Evolutionary conservation across 2,888 invertebrate genomes (phyloP).

Genomic region (Athalia cordata): DNA sequence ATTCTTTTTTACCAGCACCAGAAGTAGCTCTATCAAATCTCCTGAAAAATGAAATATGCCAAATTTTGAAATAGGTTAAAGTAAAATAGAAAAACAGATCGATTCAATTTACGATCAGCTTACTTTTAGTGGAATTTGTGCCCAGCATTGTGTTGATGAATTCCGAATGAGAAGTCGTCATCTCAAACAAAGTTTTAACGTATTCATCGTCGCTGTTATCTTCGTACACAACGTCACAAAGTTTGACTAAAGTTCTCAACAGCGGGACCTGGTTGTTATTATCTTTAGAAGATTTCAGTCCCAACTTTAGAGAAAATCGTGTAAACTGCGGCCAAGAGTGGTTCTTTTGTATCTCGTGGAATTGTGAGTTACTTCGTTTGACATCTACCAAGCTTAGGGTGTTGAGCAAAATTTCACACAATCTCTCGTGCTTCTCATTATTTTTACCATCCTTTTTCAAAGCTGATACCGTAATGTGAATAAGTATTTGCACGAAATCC

Average conservation of each 20-base stretch:
- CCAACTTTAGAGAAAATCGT: constrained; percentile 79
- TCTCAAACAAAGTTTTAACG: constrained; percentile 79
- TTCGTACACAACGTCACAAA: constrained; percentile 77
- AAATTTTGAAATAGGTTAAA: not conserved
- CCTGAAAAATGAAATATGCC: constrained; percentile 72
- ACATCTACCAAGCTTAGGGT: constrained; percentile 56
- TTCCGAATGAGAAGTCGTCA: constrained; percentile 86
- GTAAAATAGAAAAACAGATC: constrained; percentile 24
- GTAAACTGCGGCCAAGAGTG: constrained; percentile 68
- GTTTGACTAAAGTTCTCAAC: constrained; percentile 76
- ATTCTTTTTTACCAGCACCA: constrained; percentile 79
- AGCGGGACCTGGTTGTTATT: constrained; percentile 74
- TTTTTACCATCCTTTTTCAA: constrained; percentile 67
- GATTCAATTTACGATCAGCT: constrained; percentile 40
- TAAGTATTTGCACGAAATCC: constrained; percentile 63
- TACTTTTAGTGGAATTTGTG: constrained; percentile 66
- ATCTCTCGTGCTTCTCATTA: constrained; percentile 58
- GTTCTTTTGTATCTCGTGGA: constrained; percentile 62
- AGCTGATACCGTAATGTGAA: constrained; percentile 62
- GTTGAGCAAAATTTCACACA: constrained; percentile 57
- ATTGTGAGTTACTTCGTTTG: constrained; percentile 50
- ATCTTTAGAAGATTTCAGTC: constrained; percentile 75
- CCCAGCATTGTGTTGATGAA: constrained; percentile 83
- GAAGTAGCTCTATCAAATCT: constrained; percentile 80
- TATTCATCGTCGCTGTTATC: constrained; percentile 75